phyloP scores from a whole-genome alignment of 2,113 vertebrate genomes.

The Pseudopipra pipra region DNA sequence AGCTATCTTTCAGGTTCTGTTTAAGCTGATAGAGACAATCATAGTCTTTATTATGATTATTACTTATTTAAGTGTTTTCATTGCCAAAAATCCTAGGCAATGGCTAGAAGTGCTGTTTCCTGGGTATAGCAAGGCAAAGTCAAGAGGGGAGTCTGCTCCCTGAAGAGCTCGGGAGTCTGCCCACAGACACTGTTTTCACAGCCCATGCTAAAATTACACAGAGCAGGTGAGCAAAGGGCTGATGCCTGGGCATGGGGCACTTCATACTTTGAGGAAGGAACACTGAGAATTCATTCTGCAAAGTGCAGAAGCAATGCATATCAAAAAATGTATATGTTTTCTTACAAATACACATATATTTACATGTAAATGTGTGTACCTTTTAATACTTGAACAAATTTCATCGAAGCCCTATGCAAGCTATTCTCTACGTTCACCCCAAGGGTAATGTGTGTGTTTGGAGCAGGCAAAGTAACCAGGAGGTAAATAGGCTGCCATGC shows the following conservation, averaged over 20 bases:
- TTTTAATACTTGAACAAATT: neutral
- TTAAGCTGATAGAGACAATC: neutral
- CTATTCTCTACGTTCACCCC: neutral
- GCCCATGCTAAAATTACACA: neutral
- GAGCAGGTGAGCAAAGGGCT: neutral
- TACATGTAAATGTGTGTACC: neutral
- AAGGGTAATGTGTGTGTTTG: neutral
- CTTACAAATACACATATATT: neutral
- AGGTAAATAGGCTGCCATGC: neutral
- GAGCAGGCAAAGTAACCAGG: neutral
- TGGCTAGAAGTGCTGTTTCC: neutral
- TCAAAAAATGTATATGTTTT: neutral
- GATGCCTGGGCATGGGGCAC: too few relatives aligned
- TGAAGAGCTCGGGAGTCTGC: neutral
- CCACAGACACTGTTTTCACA: neutral
- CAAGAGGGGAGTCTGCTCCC: neutral
- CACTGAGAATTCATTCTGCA: neutral
- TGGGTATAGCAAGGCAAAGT: neutral
- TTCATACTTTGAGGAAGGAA: neutral
- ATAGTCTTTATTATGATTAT: neutral
- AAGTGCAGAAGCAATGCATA: neutral
- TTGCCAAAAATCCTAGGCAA: neutral
- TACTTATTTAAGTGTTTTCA: neutral
- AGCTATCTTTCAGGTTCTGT: neutral
- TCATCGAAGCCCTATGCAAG: rapidly evolving